phyloP scores from a whole-genome alignment of 2,113 vertebrate genomes.

The Phainopepla nitens region DNA sequence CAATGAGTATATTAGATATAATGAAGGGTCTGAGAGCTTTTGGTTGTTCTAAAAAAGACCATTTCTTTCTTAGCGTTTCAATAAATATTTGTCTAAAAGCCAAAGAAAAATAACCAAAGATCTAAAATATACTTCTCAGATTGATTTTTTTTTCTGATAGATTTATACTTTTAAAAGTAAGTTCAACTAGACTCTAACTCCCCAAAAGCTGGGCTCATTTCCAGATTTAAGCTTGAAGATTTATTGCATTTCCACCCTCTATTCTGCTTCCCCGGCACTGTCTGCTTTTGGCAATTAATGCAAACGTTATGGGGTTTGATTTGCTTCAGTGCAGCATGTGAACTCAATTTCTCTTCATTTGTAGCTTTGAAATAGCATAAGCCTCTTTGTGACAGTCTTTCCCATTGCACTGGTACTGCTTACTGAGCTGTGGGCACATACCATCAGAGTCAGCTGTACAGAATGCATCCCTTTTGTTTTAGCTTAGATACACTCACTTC shows the following conservation, averaged over 20 bases:
- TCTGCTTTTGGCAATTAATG: slow-evolving; percentile 71
- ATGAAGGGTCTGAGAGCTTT: background rate
- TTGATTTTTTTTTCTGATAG: background rate
- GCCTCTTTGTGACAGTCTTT: slow-evolving; percentile 65
- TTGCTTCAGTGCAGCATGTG: slow-evolving; percentile 67
- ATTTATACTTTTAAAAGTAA: slow-evolving; percentile 51
- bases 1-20: background rate
- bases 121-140: background rate
- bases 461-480: slow-evolving; percentile 31
- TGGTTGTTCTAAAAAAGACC: background rate
- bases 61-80: slow-evolving; percentile 35
- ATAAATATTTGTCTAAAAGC: slow-evolving; percentile 10
- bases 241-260: slow-evolving; percentile 33
- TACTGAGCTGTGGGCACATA: slow-evolving; percentile 46
- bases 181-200: background rate
- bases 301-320: slow-evolving; percentile 60
- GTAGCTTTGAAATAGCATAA: slow-evolving; percentile 60
- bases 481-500: background rate
- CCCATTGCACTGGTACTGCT: background rate
- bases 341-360: slow-evolving; percentile 74
- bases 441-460: background rate
- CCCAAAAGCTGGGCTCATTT: slow-evolving; percentile 30
- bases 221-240: slow-evolving; percentile 40
- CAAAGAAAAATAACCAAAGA: slow-evolving; percentile 1
- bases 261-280: slow-evolving; percentile 47